phyloP scores from a whole-genome alignment of 2,113 vertebrate genomes.

The Syngnathus typhle region DNA sequence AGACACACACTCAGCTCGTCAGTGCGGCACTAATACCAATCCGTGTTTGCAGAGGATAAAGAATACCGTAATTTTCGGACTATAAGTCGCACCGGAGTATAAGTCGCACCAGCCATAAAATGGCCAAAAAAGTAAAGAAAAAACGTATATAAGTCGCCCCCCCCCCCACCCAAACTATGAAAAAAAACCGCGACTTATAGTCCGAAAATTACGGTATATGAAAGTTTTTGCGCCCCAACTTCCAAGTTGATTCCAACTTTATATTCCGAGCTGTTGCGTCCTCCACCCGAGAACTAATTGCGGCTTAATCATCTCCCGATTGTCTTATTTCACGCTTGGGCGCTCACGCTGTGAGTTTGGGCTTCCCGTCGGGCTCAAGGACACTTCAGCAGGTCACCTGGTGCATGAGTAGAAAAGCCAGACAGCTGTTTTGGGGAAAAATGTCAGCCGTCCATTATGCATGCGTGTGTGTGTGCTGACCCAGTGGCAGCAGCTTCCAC shows the following conservation, averaged over 20 bases:
- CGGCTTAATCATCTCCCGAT: not conserved
- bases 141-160: too few species aligned
- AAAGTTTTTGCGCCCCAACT: not conserved
- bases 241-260: not conserved
- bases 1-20: too few species aligned
- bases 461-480: conserved; percentile 31
- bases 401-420: conserved; percentile 7
- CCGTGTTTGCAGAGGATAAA: too few species aligned
- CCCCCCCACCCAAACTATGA: too few species aligned
- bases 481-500: conserved; percentile 15
- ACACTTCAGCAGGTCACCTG: conserved; percentile 5
- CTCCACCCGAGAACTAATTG: not conserved
- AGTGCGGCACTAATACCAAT: too few species aligned
- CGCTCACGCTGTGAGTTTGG: not conserved
- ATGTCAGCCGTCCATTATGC: conserved; percentile 59
- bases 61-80: too few species aligned
- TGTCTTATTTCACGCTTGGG: not conserved
- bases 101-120: too few species aligned
- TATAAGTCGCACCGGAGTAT: too few species aligned
- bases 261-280: not conserved
- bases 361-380: conserved; percentile 14
- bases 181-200: too few species aligned
- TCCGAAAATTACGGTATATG: too few species aligned
- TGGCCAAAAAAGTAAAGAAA: too few species aligned
- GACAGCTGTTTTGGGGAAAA: conserved; percentile 30